Conservation (phyloP, 2,888 invertebrate genomes). For the Allygus modestus region DNA sequence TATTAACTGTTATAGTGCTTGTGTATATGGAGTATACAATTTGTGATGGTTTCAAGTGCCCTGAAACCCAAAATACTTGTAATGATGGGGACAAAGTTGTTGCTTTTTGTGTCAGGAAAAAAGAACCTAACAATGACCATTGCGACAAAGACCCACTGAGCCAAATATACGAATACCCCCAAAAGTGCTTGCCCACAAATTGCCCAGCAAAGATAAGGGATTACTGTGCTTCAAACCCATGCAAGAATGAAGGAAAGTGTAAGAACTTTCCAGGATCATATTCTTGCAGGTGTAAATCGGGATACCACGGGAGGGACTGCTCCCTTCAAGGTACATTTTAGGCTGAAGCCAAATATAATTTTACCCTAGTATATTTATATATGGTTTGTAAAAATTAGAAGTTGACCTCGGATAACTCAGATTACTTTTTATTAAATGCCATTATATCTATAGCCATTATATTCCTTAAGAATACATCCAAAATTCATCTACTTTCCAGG, state of each 20-base stretch:
- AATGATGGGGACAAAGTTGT: constrained; percentile 4
- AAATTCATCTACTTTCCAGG: too few relatives aligned
- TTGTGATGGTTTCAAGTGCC: constrained; percentile 2
- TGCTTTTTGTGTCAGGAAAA: constrained; percentile 5
- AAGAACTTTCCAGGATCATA: constrained; percentile 4
- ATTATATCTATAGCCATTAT: too few relatives aligned
- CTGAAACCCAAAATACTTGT: constrained; percentile 4
- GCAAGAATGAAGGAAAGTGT: not conserved
- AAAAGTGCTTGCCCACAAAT: not conserved
- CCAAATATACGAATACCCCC: not conserved
- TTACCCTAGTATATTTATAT: too few relatives aligned
- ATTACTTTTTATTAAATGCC: too few relatives aligned
- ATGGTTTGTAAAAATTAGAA: too few relatives aligned
- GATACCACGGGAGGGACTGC: constrained; percentile 6
- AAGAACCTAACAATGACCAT: not conserved
- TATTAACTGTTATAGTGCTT: not conserved
- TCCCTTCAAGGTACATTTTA: not conserved
- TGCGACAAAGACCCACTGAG: not conserved
- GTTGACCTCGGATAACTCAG: too few relatives aligned
- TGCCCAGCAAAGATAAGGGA: not conserved
- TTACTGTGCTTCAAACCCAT: not conserved
- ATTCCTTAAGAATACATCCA: too few relatives aligned
- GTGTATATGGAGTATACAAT: not conserved
- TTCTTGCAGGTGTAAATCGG: not conserved
- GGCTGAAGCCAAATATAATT: too few relatives aligned